phyloP scores from a whole-genome alignment of 2,888 invertebrate species.

The Danaus chrysippus region DNA sequence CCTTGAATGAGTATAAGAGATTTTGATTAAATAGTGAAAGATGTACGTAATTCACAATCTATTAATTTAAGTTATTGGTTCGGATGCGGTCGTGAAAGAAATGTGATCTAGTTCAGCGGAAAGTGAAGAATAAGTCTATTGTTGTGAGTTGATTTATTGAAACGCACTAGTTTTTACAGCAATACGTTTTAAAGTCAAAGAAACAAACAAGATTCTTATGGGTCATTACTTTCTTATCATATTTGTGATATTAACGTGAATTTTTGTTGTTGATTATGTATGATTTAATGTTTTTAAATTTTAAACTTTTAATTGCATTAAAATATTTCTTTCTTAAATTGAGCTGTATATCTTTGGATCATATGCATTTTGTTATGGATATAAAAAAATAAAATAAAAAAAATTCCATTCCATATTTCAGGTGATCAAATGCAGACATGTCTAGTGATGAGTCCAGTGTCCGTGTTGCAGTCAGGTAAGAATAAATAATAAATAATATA shows the following conservation, averaged over 20 bases:
- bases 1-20: slow-evolving; percentile 10
- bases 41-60: slow-evolving; percentile 56
- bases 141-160: slow-evolving; percentile 41
- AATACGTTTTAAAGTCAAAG: slow-evolving; percentile 11
- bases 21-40: slow-evolving; percentile 50
- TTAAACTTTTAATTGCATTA: too few species aligned
- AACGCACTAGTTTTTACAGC: slow-evolving; percentile 14
- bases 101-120: slow-evolving; percentile 57
- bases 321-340: too few species aligned
- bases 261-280: slow-evolving; percentile 8
- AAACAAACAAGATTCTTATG: slow-evolving; percentile 18
- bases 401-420: slow-evolving; percentile 29
- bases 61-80: slow-evolving; percentile 51
- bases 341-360: too few species aligned
- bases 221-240: slow-evolving; percentile 9
- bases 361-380: too few species aligned
- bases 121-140: slow-evolving; percentile 46
- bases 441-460: slow-evolving; percentile 83
- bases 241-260: slow-evolving; percentile 19
- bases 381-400: background rate
- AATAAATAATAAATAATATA: background rate
- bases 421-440: slow-evolving; percentile 68
- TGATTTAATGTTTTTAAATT: background rate
- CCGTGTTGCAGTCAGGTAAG: slow-evolving; percentile 83
- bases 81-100: slow-evolving; percentile 51